Evolutionary conservation across 2,113 vertebrate genomes (phyloP).

Genomic region (Sinosuthora webbiana): DNA sequence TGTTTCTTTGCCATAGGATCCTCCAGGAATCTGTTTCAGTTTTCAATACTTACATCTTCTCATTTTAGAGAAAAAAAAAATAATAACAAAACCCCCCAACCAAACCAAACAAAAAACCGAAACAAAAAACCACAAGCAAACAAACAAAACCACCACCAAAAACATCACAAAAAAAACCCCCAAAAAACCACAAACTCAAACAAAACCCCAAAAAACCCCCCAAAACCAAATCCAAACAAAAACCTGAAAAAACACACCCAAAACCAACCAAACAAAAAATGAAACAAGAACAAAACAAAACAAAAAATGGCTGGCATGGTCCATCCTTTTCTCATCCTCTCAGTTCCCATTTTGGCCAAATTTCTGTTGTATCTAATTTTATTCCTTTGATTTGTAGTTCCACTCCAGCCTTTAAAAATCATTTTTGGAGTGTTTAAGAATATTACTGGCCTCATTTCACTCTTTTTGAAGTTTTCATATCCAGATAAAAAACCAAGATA

Average conservation of each 20-base stretch:
- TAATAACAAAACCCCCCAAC: accelerated
- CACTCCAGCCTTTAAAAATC: not conserved
- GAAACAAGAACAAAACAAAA: not conserved
- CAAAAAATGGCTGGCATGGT: not conserved
- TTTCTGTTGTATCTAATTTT: not conserved
- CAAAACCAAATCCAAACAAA: too few relatives aligned
- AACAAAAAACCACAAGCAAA: not conserved
- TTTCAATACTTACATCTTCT: not conserved
- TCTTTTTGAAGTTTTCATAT: not conserved
- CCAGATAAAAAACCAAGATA: not conserved
- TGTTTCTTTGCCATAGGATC: not conserved
- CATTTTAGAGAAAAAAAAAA: not conserved
- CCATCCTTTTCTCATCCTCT: not conserved
- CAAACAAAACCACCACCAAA: too few relatives aligned
- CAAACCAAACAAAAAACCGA: not conserved
- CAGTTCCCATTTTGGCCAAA: not conserved
- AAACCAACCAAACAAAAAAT: not conserved
- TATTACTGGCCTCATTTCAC: not conserved
- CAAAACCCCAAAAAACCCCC: too few relatives aligned
- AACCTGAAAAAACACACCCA: not conserved
- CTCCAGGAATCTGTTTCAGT: not conserved
- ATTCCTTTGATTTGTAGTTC: not conserved
- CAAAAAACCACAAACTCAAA: not conserved
- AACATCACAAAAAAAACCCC: not conserved
- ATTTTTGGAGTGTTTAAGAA: not conserved